phyloP scores from a whole-genome alignment of 2,888 invertebrate species.

The Drosophila nigricruria region DNA sequence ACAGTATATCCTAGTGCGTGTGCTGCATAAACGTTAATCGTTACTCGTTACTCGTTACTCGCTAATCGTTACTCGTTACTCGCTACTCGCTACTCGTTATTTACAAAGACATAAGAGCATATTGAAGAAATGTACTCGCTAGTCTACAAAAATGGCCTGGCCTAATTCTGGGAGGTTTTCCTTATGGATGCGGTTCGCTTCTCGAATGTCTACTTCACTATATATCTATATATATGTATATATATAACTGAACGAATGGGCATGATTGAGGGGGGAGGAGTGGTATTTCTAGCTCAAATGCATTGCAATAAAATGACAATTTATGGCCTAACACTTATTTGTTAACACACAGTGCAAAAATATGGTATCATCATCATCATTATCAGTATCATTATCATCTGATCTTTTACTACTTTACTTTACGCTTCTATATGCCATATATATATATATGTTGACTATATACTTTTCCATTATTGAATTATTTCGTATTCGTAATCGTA shows the following conservation, averaged over 20 bases:
- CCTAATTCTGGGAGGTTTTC: conserved; percentile 3
- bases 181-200: not conserved
- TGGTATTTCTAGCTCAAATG: conserved; percentile 40
- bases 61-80: conserved; percentile 16
- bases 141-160: conserved; percentile 18
- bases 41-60: conserved; percentile 23
- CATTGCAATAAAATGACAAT: conserved; percentile 54
- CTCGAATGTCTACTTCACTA: not conserved
- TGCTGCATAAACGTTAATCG: conserved; percentile 11
- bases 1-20: conserved; percentile 24
- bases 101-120: conserved; percentile 48
- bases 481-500: conserved; percentile 24
- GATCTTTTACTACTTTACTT: conserved; percentile 9
- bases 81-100: conserved; percentile 40
- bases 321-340: conserved; percentile 76
- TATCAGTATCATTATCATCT: conserved; percentile 22
- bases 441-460: conserved; percentile 22
- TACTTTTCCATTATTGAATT: conserved; percentile 15
- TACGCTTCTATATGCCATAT: conserved; percentile 2
- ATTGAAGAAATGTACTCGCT: conserved; percentile 15
- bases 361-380: conserved; percentile 52
- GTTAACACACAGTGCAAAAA: conserved; percentile 78
- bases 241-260: not conserved
- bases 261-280: not conserved
- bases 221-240: not conserved